Conservation (phyloP, 2,888 invertebrate species). For the Colostygia pectinataria region DNA sequence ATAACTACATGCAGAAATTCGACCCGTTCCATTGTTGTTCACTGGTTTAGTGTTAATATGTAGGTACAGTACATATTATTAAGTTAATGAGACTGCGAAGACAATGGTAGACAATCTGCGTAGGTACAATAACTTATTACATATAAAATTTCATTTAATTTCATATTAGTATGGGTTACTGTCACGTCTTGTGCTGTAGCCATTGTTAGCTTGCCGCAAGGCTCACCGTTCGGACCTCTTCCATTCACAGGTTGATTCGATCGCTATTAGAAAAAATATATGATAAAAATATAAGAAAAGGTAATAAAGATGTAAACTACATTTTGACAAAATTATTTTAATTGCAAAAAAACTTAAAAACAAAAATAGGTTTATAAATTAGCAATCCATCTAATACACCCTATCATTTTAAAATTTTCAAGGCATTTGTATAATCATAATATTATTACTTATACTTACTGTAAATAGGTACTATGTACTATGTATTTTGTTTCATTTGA, state of each 20-base stretch:
- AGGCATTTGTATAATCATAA: constrained; percentile 8
- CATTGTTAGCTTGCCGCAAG: constrained; percentile 24
- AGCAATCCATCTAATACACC: constrained; percentile 53
- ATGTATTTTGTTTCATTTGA: constrained; percentile 5
- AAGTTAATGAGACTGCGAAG: constrained; percentile 6
- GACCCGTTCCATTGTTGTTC: no score
- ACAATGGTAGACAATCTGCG: constrained; percentile 17
- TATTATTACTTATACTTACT: neutral
- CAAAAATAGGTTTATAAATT: constrained; percentile 60
- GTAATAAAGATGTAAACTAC: neutral
- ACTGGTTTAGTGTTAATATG: no score
- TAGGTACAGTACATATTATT: constrained; percentile 13
- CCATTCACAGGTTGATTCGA: constrained; percentile 7
- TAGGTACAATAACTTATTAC: constrained; percentile 29
- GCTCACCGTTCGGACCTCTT: constrained; percentile 14
- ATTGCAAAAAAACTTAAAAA: constrained; percentile 56
- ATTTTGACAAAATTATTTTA: constrained; percentile 47
- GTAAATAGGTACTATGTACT: constrained; percentile 4
- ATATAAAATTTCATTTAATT: no score
- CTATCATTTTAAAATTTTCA: constrained; percentile 33
- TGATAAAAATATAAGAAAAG: neutral
- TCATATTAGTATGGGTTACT: constrained; percentile 17
- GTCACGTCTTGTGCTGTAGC: constrained; percentile 31
- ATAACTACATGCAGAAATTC: no score
- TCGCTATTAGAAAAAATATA: neutral